A percentile compares a stretch with the other conserved stretches of the same genome.
Conservation (phyloP, 1,140 invertebrate genomes). For the Drosophila grimshawi region DNA sequence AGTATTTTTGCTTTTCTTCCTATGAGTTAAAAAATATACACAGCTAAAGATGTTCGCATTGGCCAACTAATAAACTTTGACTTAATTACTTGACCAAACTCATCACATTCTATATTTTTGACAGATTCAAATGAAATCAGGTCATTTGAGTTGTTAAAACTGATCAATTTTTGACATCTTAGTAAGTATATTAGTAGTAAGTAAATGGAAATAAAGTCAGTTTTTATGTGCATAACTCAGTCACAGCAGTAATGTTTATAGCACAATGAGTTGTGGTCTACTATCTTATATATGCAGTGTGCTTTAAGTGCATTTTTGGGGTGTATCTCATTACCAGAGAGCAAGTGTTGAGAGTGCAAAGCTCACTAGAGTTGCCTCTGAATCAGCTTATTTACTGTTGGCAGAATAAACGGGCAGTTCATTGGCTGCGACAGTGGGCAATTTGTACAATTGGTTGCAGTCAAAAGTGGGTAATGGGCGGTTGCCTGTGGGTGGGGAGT, state of each 20-base stretch:
- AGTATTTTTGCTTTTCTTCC: no score
- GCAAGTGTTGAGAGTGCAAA: slow-evolving; percentile 39
- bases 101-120: no score
- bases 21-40: no score
- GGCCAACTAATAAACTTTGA: no score
- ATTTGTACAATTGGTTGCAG: slow-evolving; percentile 55
- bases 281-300: neutral
- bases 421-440: slow-evolving; percentile 53
- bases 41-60: no score
- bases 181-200: no score
- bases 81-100: no score
- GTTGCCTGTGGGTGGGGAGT: neutral
- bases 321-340: slow-evolving; percentile 1
- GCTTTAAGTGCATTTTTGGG: slow-evolving; percentile 14
- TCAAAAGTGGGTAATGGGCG: neutral
- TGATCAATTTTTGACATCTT: no score
- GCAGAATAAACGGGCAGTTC: slow-evolving; percentile 52
- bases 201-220: no score
- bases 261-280: neutral
- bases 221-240: neutral
- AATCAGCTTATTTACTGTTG: slow-evolving; percentile 45
- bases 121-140: no score
- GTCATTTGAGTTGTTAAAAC: no score
- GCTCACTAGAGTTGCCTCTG: slow-evolving; percentile 12
- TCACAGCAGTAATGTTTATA: neutral